Conservation (phyloP, 2,113 vertebrate species). For the Psittacus erithacus region DNA sequence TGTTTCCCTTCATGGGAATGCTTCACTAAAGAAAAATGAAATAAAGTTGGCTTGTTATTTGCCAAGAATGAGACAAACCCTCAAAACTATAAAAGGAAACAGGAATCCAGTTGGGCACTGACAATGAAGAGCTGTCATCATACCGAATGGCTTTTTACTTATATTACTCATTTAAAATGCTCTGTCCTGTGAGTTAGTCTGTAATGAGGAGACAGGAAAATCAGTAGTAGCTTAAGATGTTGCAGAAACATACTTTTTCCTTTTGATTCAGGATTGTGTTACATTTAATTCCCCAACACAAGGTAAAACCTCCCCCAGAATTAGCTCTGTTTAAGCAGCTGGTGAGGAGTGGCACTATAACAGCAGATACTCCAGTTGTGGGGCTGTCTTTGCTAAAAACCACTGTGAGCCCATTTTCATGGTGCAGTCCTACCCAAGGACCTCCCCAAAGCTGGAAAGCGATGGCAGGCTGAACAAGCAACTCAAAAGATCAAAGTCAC, state of each 20-base stretch:
- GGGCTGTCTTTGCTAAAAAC: neutral
- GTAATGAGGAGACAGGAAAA: neutral
- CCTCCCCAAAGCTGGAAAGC: rapidly evolving
- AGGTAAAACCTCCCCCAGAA: neutral
- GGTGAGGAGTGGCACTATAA: neutral
- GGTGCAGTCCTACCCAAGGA: neutral
- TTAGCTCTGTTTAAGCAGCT: neutral
- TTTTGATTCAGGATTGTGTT: neutral
- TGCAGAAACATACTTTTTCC: neutral
- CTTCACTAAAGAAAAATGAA: neutral
- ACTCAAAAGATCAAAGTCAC: neutral
- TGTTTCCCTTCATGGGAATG: neutral
- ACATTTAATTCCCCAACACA: neutral
- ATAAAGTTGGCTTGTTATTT: neutral
- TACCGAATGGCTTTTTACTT: neutral
- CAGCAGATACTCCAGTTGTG: neutral
- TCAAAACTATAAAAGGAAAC: neutral
- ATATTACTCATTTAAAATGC: slow-evolving; percentile 6
- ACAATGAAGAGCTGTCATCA: neutral
- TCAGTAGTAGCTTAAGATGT: neutral
- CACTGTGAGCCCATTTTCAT: neutral
- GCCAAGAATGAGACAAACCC: neutral
- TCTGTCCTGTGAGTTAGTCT: neutral
- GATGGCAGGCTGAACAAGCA: neutral
- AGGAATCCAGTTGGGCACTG: neutral